phyloP scores from a whole-genome alignment of 2,888 invertebrate species.

The Drosophila ezoana region DNA sequence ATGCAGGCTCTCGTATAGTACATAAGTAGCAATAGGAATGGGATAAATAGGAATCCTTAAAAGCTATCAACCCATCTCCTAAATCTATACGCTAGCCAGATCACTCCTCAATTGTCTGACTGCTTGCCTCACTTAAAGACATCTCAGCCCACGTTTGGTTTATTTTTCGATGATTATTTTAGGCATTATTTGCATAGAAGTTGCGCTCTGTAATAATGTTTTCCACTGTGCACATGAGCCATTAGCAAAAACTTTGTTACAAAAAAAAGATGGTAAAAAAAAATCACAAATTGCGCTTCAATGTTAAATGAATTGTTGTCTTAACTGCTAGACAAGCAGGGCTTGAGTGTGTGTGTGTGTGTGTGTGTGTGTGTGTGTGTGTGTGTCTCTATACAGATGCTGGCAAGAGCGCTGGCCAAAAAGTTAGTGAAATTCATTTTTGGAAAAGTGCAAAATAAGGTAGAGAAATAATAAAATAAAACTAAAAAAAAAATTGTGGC shows the following conservation, averaged over 20 bases:
- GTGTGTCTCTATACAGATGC: slow-evolving; percentile 42
- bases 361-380: slow-evolving; percentile 13
- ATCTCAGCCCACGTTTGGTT: too few species aligned
- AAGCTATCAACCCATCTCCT: too few species aligned
- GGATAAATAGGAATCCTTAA: too few species aligned
- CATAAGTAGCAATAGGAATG: too few species aligned
- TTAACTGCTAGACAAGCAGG: slow-evolving; percentile 65
- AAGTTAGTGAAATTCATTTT: slow-evolving; percentile 76
- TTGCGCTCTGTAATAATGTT: not conserved
- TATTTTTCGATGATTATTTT: too few species aligned
- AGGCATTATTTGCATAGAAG: too few species aligned
- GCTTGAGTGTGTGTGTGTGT: not conserved
- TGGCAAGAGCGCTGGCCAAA: slow-evolving; percentile 46
- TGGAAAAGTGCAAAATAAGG: slow-evolving; percentile 68
- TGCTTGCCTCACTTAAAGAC: too few species aligned
- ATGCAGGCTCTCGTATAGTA: too few species aligned
- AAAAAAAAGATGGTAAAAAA: slow-evolving; percentile 22
- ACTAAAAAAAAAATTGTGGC: slow-evolving; percentile 30
- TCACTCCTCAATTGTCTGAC: too few species aligned
- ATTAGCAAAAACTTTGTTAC: slow-evolving; percentile 65
- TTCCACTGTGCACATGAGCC: slow-evolving; percentile 65
- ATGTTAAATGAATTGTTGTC: slow-evolving; percentile 80
- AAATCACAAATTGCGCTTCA: slow-evolving; percentile 57
- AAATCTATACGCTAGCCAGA: too few species aligned
- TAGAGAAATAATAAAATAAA: slow-evolving; percentile 41